These are phyloP conservation scores for Cardinalis cardinalis DNA, from an alignment of 2,113 vertebrate genomes.

Conservation along the genomic window DNA sequence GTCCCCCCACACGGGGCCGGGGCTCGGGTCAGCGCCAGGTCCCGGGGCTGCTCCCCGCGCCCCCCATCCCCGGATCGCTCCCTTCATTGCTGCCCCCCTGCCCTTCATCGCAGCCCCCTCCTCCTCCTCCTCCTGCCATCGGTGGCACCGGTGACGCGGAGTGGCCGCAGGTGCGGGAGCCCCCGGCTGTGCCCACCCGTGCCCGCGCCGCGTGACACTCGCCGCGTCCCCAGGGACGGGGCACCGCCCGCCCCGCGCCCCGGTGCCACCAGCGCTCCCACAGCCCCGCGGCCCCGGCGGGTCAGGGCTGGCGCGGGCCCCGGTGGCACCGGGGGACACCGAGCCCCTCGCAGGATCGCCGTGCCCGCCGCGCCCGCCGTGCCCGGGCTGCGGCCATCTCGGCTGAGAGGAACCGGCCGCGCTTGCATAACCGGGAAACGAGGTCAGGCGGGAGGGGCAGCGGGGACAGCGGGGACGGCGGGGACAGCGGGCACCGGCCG, in stretches of 20 bases:
- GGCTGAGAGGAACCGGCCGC: neutral
- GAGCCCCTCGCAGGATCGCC: neutral
- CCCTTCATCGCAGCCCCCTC: neutral
- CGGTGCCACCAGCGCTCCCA: neutral
- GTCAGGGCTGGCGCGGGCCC: neutral
- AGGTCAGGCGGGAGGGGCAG: neutral
- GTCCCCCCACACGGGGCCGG: accelerated
- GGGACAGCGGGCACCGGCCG: neutral
- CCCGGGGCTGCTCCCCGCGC: neutral
- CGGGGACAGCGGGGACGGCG: neutral
- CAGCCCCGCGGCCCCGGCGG: neutral
- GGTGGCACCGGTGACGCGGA: neutral
- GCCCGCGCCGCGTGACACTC: neutral
- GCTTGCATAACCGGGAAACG: neutral
- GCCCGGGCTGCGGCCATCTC: neutral
- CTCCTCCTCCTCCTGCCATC: neutral
- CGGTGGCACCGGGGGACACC: accelerated
- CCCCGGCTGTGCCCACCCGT: neutral
- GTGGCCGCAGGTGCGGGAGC: no score
- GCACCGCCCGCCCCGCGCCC: neutral
- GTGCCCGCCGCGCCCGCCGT: no score
- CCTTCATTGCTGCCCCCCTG: neutral
- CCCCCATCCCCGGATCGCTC: neutral
- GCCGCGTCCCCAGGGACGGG: neutral
- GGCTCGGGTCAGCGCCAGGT: accelerated